phyloP scores from a whole-genome alignment of 1,140 invertebrate genomes.

The Phortica variegata region DNA sequence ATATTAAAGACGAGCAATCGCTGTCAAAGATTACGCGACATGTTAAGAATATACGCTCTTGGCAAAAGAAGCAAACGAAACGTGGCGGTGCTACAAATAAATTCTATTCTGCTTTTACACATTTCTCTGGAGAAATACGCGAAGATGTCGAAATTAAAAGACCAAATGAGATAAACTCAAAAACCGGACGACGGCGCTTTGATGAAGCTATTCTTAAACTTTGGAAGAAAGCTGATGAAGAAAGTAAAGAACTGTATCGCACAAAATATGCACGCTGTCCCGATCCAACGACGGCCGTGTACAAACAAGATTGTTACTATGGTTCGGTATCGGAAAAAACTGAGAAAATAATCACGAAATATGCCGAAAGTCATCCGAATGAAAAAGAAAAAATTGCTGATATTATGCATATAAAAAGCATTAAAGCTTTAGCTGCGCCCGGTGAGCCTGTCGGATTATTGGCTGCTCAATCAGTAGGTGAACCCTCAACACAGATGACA shows the following conservation, averaged over 20 bases:
- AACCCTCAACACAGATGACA: constrained; percentile 99
- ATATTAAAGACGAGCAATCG: constrained; percentile 59
- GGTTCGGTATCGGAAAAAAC: constrained; percentile 82
- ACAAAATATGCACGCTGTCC: constrained; percentile 62
- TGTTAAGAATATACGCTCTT: constrained; percentile 61
- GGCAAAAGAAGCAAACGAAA: constrained; percentile 62
- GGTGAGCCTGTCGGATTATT: constrained; percentile 96
- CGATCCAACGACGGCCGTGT: constrained; percentile 72
- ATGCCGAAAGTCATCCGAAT: constrained; percentile 59
- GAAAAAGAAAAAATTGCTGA: constrained; percentile 61
- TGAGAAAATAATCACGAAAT: constrained; percentile 68
- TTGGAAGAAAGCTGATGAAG: constrained; percentile 64
- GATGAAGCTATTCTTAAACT: constrained; percentile 63
- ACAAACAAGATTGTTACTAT: constrained; percentile 73
- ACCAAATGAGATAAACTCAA: constrained; percentile 41
- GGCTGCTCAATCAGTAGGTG: constrained; percentile 94
- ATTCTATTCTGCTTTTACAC: constrained; percentile 32
- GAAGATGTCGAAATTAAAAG: constrained; percentile 43
- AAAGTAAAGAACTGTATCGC: constrained; percentile 61
- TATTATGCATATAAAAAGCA: constrained; percentile 75
- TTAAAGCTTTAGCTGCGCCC: constrained; percentile 76
- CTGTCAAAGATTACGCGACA: constrained; percentile 63
- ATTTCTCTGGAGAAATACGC: constrained; percentile 51
- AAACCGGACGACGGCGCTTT: constrained; percentile 42
- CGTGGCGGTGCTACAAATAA: constrained; percentile 45